These are phyloP conservation scores for Aphis gossypii DNA, from an alignment of 1,140 invertebrate species.

Conservation along the genomic window DNA sequence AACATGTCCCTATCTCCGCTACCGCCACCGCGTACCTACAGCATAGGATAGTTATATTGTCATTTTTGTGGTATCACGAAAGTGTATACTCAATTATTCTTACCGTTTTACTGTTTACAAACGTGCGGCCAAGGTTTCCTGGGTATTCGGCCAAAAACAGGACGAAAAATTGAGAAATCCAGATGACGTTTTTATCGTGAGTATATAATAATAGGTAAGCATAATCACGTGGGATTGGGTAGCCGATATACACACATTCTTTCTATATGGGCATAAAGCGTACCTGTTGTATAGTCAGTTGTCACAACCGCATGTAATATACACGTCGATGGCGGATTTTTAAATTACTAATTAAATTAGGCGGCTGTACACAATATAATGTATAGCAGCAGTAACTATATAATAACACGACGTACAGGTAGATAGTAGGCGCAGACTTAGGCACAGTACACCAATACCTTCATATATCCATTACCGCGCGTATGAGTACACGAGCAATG, in stretches of 20 bases:
- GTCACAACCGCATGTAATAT: neutral
- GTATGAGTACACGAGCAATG: neutral
- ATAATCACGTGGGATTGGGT: neutral
- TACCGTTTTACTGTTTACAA: neutral
- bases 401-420: neutral
- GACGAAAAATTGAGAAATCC: conserved; percentile 2
- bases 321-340: neutral
- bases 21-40: neutral
- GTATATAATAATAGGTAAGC: neutral
- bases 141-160: neutral
- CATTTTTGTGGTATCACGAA: neutral
- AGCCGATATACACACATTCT: neutral
- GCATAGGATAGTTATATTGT: neutral
- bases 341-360: conserved; percentile 49
- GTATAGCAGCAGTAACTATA: neutral
- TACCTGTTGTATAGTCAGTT: neutral
- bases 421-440: neutral
- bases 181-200: neutral
- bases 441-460: neutral
- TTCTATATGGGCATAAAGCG: neutral
- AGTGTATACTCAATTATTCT: neutral
- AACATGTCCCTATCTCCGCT: neutral
- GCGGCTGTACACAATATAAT: neutral
- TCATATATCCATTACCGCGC: neutral
- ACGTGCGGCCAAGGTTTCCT: neutral